Base-by-base conservation (phyloP, 2,113 vertebrate species). In the Muntiacus reevesi region DNA sequence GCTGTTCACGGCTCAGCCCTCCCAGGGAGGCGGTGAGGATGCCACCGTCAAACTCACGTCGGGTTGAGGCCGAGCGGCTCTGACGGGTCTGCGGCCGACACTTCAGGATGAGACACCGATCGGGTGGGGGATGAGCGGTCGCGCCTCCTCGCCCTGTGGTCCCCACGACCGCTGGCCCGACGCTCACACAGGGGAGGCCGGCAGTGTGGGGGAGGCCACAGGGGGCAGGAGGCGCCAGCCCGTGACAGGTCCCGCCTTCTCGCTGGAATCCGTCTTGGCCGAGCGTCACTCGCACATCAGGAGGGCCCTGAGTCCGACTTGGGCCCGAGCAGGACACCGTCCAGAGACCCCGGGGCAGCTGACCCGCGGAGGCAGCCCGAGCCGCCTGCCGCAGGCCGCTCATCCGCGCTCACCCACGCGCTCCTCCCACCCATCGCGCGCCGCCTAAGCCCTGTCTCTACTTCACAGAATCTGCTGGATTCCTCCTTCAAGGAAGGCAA, bases 311-410 rank as follows among this genome's bases (percentile, higher is more conserved):
- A 50, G 45, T 19, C 78, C 33, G 78, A 19, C 16, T 16, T 1
- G 15, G 76, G 76, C 76, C 6, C 15, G 5, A 30, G 43, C 15
- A 4, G 30, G 76, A 30, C 4, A 5, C 43, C 10, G 43, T 16
- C 43, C 76, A 30, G 76, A 10, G 76, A 10, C 43, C 4, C 15
- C 76, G 30, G 43, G 43, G 1, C 16, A 30, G 10, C 15, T 10
- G 43, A 3, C 43, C 43, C 43, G 2, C 2, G 4, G 40, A 16
- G 27, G 74, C 43, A 9, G 0, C 1, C 43, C 2, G 15, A 28
- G 43, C 43, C 7, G 27, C 43, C 74, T 3, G 0, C 15, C 1
- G 27, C 76, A 2, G 1, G 27, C 4, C 0, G 0, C 76, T 5
- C 43, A 4, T 50, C 47, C 47, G 12, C 47, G 27, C n/a, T 28